Evolutionary conservation across 2,888 invertebrate species (phyloP), one percentile per base, ranked within the genome.

Genomic region (Drosophila affinis): DNA sequence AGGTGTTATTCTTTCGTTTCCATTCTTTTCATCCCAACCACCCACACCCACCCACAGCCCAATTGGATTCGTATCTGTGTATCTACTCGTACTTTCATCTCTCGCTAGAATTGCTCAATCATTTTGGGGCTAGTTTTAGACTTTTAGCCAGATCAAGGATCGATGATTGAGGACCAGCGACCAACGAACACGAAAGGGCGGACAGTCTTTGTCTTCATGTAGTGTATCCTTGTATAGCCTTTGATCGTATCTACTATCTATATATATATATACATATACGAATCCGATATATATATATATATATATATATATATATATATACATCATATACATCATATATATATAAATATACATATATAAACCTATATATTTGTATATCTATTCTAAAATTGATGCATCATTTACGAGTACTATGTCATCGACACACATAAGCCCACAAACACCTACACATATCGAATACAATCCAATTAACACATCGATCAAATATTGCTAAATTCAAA

Each of bases 1-100:
- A 90, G 90, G 90, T 90, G 82, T 80, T 81, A 80, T 72, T 77
- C 73, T 77, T 47, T 73, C 39, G 51, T 56, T 64, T 64, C 32
- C 53, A 57, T 45, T 18, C 21, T 44, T 24, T 34, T 18, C 46
- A 58, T 57, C 46, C 44, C 17, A 24, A n/a, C 55, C 49, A 65
- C 18, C 21, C 17, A 55, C 44, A 48, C 17, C 39, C 39, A 29
- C 18, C 62, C 53, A 24, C 27, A 24, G 5, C 17, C 54, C 21
- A 72, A 81, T 69, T 62, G 27, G 56, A 78, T 77, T 72, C 75
- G 75, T 67, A 55, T 21, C 45, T 39, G 34, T 29, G 34, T 14
- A 34, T 46, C 21, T 48, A 63, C 29, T 64, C 54, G 53, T 62
- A 62, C 47, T 10, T 32, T 17, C 18, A 27, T 67, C 49, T 29